These are phyloP conservation scores for Prunella strophiata DNA, from an alignment of 2,797 vertebrate genomes.

Conservation along the genomic window DNA sequence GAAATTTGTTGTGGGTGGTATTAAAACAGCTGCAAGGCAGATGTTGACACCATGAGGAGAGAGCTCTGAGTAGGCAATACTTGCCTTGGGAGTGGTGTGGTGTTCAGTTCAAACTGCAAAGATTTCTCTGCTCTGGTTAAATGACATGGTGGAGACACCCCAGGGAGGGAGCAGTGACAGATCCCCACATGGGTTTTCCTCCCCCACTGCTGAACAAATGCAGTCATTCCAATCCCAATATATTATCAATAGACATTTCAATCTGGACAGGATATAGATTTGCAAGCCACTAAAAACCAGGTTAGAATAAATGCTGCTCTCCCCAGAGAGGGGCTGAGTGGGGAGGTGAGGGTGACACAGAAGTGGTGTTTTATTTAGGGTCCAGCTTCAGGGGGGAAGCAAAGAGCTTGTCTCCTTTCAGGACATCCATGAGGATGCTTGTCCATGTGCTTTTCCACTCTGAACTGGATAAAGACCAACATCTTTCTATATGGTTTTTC, in stretches of 20 bases:
- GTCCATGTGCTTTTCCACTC: neutral
- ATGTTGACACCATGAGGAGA: neutral
- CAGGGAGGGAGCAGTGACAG: neutral
- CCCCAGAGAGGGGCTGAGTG: neutral
- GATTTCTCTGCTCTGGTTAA: neutral
- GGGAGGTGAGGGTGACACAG: rapidly evolving
- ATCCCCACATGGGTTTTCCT: neutral
- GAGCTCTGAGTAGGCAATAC: neutral
- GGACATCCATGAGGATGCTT: neutral
- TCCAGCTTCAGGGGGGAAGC: neutral
- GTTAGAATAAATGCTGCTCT: neutral
- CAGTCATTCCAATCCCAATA: neutral
- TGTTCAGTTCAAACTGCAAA: neutral
- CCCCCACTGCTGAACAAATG: neutral
- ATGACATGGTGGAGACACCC: rapidly evolving
- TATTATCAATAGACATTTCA: neutral
- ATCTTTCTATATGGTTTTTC: neutral
- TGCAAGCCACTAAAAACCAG: neutral
- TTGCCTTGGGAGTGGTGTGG: neutral
- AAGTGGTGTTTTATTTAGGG: neutral
- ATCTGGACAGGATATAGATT: neutral
- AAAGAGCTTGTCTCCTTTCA: neutral
- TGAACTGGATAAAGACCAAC: neutral
- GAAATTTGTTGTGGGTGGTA: neutral
- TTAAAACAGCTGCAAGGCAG: neutral